Base-by-base conservation (phyloP, 2,888 invertebrate species). In the Nasonovia ribisnigri region DNA sequence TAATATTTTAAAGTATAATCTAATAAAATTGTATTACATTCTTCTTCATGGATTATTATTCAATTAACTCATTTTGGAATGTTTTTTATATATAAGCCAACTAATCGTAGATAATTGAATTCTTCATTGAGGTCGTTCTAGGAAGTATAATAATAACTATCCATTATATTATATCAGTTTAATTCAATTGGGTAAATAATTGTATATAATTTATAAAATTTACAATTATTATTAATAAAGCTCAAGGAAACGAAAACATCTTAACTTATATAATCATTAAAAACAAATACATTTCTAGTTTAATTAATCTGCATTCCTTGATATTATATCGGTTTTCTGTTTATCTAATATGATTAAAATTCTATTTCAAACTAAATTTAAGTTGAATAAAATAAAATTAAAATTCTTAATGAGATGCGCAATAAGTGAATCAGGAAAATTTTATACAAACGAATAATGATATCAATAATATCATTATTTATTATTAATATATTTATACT, bases 41-140 rank as follows among this genome's bases (percentile, higher is more conserved):
- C 57, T n/a, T 57, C 57, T 57, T 84, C 84, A 57, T 90, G n/a
- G 67, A 67, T 46, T 43, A 86, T 84, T 57, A 84, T 91, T 84
- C n/a, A 84, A 91, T 91, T 57, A 91, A 91, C 57, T 57, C 5
- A n/a, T 77, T 77, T 88, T 54, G n/a, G n/a, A 88, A 48, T n/a
- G 88, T 51, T 88, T 42, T 88, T 54, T 42, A 46, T 87, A 20
- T 13, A 42, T 54, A 26, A 88, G 42, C 88, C 13, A 26, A 88
- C 88, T 88, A n/a, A 90, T 90, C 67, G 4, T 84, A 84, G 84
- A 91, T 91, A 91, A 91, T 54, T 43, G 29, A 84, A 91, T 84
- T 91, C n/a, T 84, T 54, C 24, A n/a, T 91, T 91, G 57, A 91
- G 91, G 91, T 57, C 84, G 67, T 67, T 57, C 84, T 84, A 84